Evolutionary conservation across 2,888 invertebrate species (phyloP), one percentile per base, ranked within the genome.

Genomic region (Acronicta psi): DNA sequence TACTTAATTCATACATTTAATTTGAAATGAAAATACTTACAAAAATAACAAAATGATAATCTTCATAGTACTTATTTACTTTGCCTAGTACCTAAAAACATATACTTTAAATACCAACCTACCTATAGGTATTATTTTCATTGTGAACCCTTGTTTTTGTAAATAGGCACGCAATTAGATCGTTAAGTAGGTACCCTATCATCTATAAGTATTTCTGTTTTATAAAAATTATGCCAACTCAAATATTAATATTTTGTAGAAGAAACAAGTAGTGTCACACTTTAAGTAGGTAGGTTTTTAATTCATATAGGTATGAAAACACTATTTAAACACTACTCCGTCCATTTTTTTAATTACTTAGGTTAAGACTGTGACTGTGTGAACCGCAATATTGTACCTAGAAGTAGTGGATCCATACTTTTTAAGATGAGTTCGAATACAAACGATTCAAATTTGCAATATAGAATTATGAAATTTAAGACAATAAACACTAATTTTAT

Each of bases 401-500:
- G 36, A 55, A 61, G 17, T 40, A 36, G 17, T 43, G 23, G 49
- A 20, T 38, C 16, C 10, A 44, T 49, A 38, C 65, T 52, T 37
- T 45, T 34, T 14, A 43, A 43, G 16, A 46, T 43, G 38, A 54
- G 37, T 46, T 59, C 58, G 58, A 53, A 31, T 44, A 23, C 10
- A 66, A 63, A 64, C 59, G 37, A 55, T 54, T 46, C n/a, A 50
- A 59, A n/a, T 59, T 64, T 59, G 63, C 73, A 75, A 72, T 69
- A 65, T 69, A 68, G 53, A 60, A 38, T 52, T 59, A 74, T 9
- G 62, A 60, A 62, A 69, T 52, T 57, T 59, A 74, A 61, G 44
- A 59, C 43, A 75, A 74, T 75, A 69, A 77, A 74, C 8, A 66
- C 47, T 63, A 50, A 54, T 62, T 62, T 76, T 61, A 41, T 59